Evolutionary conservation across 2,113 vertebrate genomes (phyloP), one percentile per base, ranked within the genome.

Genomic region (Emydocephalus ijimae): DNA sequence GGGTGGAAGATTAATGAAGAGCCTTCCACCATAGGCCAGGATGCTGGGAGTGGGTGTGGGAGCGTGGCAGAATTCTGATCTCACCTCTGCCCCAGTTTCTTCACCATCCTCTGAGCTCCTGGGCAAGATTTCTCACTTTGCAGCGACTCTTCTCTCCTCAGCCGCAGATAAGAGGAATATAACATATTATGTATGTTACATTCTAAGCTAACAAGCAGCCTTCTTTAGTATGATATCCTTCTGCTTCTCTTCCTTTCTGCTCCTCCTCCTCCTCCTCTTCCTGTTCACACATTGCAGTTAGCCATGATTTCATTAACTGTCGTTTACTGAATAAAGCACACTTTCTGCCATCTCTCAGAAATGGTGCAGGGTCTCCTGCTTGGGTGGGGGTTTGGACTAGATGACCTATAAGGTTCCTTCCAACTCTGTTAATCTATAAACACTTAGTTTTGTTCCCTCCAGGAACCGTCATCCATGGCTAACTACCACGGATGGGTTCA

Each of bases 51-150:
- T 54, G 10, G 64, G 45, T 34, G 50, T 56, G 90, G 26, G 48
- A 85, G 89, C 2, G 6, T 5, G 89, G 5, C 18, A 39, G 61
- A 24, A 39, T 15, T 59, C 43, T 92, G 10, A 34, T 24, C 54
- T 85, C 87, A 93, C 54, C 55, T 59, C 91, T 85, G 88, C 88
- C 81, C 23, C 45, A 57, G 81, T 12, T 14, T 90, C 59, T 54
- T 57, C 43, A 86, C 39, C 55, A 45, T 48, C n/a, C 2, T 39
- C 92, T 12, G 2, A 0, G 50, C 15, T 74, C 89, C 91, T 85
- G n/a, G 9, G 57, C 18, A 52, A 69, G 91, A 93, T 92, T 26
- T 29, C 92, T 92, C 91, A 87, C 59, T 4, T 89, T 54, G 5
- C 69, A 74, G 69, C 4, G 50, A 90, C 55, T 15, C 85, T 92